Evolutionary conservation across 2,888 invertebrate genomes (phyloP).

Genomic region (Drosophila diplacantha): DNA sequence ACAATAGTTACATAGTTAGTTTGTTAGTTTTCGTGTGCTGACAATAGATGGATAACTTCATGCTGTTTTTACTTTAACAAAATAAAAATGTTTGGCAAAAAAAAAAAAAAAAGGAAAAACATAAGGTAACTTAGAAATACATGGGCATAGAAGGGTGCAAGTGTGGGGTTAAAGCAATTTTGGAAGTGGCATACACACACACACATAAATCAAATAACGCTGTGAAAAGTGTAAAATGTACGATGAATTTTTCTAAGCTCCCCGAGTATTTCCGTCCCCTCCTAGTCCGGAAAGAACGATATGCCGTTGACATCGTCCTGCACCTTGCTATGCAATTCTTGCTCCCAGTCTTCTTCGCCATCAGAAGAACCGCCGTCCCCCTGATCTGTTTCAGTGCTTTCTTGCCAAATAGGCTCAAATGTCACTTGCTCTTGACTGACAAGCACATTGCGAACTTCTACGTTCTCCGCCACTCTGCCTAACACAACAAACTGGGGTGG

Average conservation of each 20-base stretch:
- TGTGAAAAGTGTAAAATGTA: slow-evolving; percentile 11
- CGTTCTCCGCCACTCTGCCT: slow-evolving; percentile 37
- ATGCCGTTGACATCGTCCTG: slow-evolving; percentile 46
- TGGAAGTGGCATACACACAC: neutral
- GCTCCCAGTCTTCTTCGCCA: slow-evolving; percentile 4
- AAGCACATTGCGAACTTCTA: slow-evolving; percentile 27
- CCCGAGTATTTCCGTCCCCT: neutral
- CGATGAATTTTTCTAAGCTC: slow-evolving; percentile 2
- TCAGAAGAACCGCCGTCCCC: neutral
- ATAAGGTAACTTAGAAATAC: neutral
- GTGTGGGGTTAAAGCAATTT: slow-evolving; percentile 1
- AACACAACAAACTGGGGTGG: slow-evolving; percentile 33
- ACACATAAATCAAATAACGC: slow-evolving; percentile 1
- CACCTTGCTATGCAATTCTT: slow-evolving; percentile 12
- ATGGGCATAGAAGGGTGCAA: too few species aligned
- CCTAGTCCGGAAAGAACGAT: slow-evolving; percentile 57
- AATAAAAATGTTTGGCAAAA: neutral
- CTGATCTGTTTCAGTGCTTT: slow-evolving; percentile 5
- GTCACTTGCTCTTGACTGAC: slow-evolving; percentile 20
- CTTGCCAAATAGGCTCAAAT: slow-evolving; percentile 46
- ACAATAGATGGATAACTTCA: slow-evolving; percentile 5
- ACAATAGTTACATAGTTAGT: neutral
- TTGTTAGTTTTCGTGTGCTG: neutral
- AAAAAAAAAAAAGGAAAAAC: neutral
- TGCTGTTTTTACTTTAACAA: slow-evolving; percentile 4